Evolutionary conservation across 37 sponge, comb jelly and placozoan species (phyloP), one percentile per base, ranked within the genome.

Genomic region (Bolinopsis microptera): DNA sequence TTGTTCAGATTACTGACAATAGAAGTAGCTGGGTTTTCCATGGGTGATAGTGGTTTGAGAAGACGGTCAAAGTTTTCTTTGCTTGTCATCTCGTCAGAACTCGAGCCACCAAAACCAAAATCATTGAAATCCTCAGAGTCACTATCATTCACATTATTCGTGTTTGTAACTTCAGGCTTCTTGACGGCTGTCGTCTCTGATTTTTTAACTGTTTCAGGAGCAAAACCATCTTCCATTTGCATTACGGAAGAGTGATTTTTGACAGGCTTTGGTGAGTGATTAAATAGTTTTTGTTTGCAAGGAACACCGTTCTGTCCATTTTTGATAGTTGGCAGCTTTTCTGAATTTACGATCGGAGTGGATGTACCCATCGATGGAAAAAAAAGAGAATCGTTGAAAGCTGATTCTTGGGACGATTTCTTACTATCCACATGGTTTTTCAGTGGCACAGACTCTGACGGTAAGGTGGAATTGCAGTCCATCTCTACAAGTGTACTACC

Each of bases 41-140:
- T 26, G 30, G 90, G 30, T 30, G 90, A 39, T 13, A 41, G 21
- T 5, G 90, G 90, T 41, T 86, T 40, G 21, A 86, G 26, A 2
- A 86, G 90, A 24, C 61, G 41, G 28, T 86, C 90, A 35, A 86
- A 23, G 30, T 86, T 86, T 41, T 86, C 90, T 27, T 86, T 86
- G 32, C 38, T 35, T 21, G 90, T 86, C 27, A 86, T 18, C 5
- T 86, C 90, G 13, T 40, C 90, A 41, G 35, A 86, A 16, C 90
- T 34, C 13, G 90, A 86, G 0, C 61, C 90, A 40, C 35, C 61
- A 41, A 34, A 41, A 27, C 35, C 40, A 41, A 86, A 86, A n/a
- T 86, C 90, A 1, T 86, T 40, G 30, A 86, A 86, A 86, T 86
- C 90, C 9, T 86, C 90, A 23, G 35, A 22, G 24, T 86, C 90